Conservation (phyloP, 2,888 invertebrate species). For the Watsonalla cultraria region DNA sequence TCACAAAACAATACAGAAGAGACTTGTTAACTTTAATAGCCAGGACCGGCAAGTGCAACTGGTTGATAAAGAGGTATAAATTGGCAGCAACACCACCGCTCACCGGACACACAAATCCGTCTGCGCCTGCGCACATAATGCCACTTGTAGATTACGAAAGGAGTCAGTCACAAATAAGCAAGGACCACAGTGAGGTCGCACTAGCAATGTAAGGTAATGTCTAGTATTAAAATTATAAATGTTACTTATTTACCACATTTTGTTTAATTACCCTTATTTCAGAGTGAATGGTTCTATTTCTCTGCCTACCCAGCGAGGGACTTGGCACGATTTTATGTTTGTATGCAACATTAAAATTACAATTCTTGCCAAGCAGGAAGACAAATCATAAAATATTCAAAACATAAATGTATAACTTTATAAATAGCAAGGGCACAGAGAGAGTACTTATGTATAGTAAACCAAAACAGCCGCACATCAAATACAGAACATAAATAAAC, state of each 20-base stretch:
- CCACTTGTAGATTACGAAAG: constrained; percentile 60
- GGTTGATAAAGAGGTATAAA: constrained; percentile 64
- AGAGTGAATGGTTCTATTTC: no score
- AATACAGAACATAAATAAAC: no score
- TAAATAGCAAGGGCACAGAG: no score
- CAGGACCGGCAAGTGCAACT: constrained; percentile 75
- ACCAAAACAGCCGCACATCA: no score
- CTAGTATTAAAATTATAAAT: constrained; percentile 49
- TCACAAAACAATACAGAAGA: constrained; percentile 91
- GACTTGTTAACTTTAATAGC: constrained; percentile 84
- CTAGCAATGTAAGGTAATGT: constrained; percentile 34
- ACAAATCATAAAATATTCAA: no score
- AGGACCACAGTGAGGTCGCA: constrained; percentile 50
- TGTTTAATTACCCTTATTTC: neutral
- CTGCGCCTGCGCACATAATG: constrained; percentile 49
- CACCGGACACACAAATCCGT: constrained; percentile 64
- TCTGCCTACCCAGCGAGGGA: no score
- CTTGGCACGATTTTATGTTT: no score
- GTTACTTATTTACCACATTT: constrained; percentile 51
- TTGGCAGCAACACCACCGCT: constrained; percentile 62
- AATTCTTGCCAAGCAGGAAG: no score
- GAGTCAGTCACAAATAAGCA: constrained; percentile 49
- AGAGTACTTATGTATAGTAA: no score
- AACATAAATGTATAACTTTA: no score
- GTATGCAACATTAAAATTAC: no score